Conservation (phyloP, 1,140 invertebrate genomes). For the Bombus turneri region DNA sequence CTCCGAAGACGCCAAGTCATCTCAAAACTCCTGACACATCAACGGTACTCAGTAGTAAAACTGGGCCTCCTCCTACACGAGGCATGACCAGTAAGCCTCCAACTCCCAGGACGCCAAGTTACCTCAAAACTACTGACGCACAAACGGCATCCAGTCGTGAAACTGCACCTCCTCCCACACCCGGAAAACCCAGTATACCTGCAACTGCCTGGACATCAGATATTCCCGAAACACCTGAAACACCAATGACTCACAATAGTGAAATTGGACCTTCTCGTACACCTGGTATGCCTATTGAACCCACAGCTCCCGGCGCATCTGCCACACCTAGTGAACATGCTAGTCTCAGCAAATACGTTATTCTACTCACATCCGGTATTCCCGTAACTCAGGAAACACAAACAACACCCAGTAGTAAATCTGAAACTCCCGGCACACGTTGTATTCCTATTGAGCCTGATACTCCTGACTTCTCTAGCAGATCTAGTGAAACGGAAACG, state of each 20-base stretch:
- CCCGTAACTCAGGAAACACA: rapidly evolving
- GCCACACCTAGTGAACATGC: too few species aligned
- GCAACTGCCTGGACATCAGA: not conserved
- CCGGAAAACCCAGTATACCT: rapidly evolving
- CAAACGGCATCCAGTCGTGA: too few species aligned
- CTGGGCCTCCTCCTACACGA: not conserved
- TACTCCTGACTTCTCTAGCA: not conserved
- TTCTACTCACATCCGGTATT: too few species aligned
- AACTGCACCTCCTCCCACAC: too few species aligned
- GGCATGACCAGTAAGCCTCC: rapidly evolving
- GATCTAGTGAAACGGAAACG: constrained; percentile 70
- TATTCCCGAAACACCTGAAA: not conserved
- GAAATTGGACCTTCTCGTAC: rapidly evolving
- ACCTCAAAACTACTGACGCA: too few species aligned
- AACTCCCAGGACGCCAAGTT: too few species aligned
- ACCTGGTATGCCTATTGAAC: rapidly evolving
- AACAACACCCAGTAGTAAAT: too few species aligned
- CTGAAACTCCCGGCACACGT: not conserved
- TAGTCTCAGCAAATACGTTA: too few species aligned
- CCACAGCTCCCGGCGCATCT: too few species aligned
- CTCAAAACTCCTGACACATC: too few species aligned
- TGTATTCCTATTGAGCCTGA: constrained; percentile 22
- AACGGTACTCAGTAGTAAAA: too few species aligned
- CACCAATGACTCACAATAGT: not conserved
- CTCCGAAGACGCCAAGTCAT: too few species aligned